Conservation (phyloP, 2,797 vertebrate genomes). For the Coilia nasus region DNA sequence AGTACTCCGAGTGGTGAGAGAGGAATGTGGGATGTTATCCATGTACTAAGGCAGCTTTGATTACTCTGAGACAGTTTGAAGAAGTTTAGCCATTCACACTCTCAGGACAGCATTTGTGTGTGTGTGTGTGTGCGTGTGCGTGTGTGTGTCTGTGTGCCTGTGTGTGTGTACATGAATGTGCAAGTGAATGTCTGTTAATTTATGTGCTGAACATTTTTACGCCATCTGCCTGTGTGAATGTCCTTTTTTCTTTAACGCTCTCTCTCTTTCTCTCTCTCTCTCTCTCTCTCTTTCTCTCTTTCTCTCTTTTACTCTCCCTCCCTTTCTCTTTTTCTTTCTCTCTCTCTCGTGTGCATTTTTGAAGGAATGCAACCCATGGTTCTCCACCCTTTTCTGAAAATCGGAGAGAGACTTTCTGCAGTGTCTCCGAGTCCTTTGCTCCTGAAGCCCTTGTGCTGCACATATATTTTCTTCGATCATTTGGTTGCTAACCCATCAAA, state of each 20-base stretch:
- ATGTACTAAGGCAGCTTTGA: background rate
- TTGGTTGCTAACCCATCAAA: background rate
- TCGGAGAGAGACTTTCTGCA: background rate
- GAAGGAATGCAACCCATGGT: conserved; percentile 20
- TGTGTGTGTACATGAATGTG: conserved; percentile 6
- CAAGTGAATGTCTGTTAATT: conserved; percentile 20
- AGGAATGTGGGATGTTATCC: background rate
- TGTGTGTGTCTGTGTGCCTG: conserved; percentile 26
- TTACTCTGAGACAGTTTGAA: background rate
- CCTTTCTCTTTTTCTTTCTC: background rate
- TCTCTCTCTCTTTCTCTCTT: background rate
- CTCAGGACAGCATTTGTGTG: background rate
- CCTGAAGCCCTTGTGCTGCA: background rate
- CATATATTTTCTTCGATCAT: background rate
- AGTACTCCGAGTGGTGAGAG: background rate
- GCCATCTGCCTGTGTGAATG: conserved; percentile 12
- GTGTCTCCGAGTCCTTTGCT: background rate
- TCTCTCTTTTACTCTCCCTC: background rate
- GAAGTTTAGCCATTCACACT: background rate
- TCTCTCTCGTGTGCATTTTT: conserved; percentile 18
- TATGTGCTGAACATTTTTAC: background rate
- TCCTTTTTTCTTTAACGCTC: background rate
- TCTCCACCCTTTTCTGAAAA: conserved; percentile 25
- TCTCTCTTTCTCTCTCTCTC: too few relatives aligned
- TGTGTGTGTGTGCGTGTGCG: conserved; percentile 19